Evolutionary conservation across 1,140 invertebrate genomes (phyloP).

Genomic region (Caenorhabditis briggsae): DNA sequence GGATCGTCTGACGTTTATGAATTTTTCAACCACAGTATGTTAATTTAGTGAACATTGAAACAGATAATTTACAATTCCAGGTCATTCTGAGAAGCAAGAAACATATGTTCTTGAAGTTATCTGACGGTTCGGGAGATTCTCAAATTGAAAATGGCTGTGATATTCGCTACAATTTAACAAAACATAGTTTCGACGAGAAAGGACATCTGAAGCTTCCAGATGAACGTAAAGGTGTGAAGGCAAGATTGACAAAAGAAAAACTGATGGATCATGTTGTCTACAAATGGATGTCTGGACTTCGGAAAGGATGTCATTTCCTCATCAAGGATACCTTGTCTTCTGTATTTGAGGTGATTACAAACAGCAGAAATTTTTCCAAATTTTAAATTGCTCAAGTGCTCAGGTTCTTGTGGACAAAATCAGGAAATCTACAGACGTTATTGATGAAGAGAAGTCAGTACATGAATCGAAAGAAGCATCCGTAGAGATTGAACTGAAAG

Average conservation of each 20-base stretch:
- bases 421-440: neutral
- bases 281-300: neutral
- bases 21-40: neutral
- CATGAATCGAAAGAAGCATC: too few species aligned
- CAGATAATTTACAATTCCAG: neutral
- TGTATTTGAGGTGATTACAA: neutral
- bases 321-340: neutral
- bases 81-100: neutral
- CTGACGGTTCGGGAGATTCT: neutral
- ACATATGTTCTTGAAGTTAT: neutral
- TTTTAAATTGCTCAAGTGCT: neutral
- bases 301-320: slow-evolving; percentile 2
- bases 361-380: neutral
- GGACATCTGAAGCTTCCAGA: neutral
- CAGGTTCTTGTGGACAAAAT: slow-evolving; percentile 24
- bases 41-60: neutral
- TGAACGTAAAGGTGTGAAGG: neutral
- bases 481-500: too few species aligned
- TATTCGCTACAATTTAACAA: slow-evolving; percentile 5
- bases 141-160: neutral
- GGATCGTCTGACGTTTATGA: neutral
- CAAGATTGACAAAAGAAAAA: neutral
- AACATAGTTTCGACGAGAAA: neutral
- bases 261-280: neutral
- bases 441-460: too few species aligned